Base-by-base conservation (phyloP, 2,113 vertebrate species). In the Mesembrinibis cayennensis region DNA sequence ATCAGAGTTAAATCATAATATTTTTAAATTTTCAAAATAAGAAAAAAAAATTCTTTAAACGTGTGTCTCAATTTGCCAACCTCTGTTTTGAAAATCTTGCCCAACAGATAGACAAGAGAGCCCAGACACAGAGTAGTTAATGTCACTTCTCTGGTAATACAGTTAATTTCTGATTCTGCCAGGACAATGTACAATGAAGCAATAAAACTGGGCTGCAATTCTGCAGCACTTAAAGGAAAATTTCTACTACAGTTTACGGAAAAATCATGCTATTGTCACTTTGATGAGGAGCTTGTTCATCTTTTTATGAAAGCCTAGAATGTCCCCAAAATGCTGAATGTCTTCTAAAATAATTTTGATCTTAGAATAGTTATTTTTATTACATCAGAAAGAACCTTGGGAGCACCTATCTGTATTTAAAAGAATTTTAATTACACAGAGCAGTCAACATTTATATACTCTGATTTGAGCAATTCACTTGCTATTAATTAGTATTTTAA, bases 371-470 rank as follows among this genome's bases (percentile, higher is more conserved):
- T 10, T 34, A 40, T n/a, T 32, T 58, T 82, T 90, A 16, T 52
- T 81, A 27, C 56, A 79, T 53, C 9, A 8, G 67, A 91, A 97
- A 96, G 87, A 69, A 89, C 13, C 40, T 81, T 61, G 53, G 62
- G 13, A 95, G n/a, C 26, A 82, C 55, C 81, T 23, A 25, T 36
- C 38, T 90, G 13, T 36, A 34, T 91, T 94, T 83, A 10, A 73
- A 93, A 95, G 59, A 87, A n/a, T 42, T 83, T 77, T 93, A 69
- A 61, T 87, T 72, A 88, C 59, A 91, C 30, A 73, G 42, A 87
- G 22, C 10, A 93, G 47, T 25, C n/a, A 79, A 49, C 8, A 70
- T 23, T 90, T 47, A 38, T 42, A 26, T 36, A 73, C 52, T 62
- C 34, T 55, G 38, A 52, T 69, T 81, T 71, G 30, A 87, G 55